A percentile compares a stretch with the other conserved stretches of the same genome.
These are phyloP conservation scores for Sebastes cheni DNA, from an alignment of 2,797 vertebrate genomes.

Conservation along the genomic window DNA sequence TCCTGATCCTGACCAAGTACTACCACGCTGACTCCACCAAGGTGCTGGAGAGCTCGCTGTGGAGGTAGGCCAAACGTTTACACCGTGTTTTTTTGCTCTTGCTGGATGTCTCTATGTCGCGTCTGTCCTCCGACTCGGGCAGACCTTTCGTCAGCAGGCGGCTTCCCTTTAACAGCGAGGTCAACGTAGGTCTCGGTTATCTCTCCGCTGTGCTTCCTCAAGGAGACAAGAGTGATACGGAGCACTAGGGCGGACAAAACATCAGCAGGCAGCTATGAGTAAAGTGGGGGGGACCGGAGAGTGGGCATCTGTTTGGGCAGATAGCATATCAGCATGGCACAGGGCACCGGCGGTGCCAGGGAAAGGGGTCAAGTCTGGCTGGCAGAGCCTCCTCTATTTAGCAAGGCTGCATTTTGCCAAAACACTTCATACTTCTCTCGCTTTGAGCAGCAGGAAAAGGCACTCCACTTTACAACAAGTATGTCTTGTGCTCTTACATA, in stretches of 20 bases:
- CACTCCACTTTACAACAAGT: constrained; percentile 37
- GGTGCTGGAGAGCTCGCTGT: constrained; percentile 96
- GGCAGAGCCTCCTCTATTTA: constrained; percentile 49
- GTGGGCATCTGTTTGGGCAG: constrained; percentile 74
- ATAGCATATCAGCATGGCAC: constrained; percentile 73
- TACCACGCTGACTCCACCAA: constrained; percentile 97
- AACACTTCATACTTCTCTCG: constrained; percentile 39
- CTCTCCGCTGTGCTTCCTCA: constrained; percentile 25
- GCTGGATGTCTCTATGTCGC: constrained; percentile 33
- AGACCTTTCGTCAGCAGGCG: constrained; percentile 11
- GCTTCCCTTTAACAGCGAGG: constrained; percentile 22
- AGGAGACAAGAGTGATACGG: constrained; percentile 35
- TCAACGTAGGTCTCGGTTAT: constrained; percentile 19
- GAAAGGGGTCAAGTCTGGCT: constrained; percentile 63
- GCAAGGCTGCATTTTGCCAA: constrained; percentile 37
- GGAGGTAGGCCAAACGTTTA: constrained; percentile 86
- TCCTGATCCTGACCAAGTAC: constrained; percentile 97
- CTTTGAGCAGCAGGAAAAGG: constrained; percentile 11
- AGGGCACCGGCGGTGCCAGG: constrained; percentile 54
- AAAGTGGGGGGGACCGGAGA: constrained; percentile 27
- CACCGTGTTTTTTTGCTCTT: background rate
- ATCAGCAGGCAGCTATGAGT: constrained; percentile 57
- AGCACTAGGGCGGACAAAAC: constrained; percentile 41
- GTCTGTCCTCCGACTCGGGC: background rate
- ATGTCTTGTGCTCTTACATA: background rate